phyloP scores from a whole-genome alignment of 2,113 vertebrate species.

The Thamnophis sirtalis region DNA sequence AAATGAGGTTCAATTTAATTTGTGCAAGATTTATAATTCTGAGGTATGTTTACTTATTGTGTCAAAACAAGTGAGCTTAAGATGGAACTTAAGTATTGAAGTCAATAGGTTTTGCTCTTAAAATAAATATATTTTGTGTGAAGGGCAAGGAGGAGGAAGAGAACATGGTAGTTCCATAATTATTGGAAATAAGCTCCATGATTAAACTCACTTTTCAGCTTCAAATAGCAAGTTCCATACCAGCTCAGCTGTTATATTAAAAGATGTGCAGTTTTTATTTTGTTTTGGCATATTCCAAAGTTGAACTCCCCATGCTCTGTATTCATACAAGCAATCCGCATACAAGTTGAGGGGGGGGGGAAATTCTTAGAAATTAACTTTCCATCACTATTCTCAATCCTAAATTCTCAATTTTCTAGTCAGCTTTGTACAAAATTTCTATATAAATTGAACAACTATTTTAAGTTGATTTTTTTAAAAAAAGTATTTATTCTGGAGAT shows the following conservation, averaged over 20 bases:
- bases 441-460: not conserved
- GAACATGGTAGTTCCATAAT: not conserved
- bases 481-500: not conserved
- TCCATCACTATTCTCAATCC: not conserved
- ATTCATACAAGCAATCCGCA: not conserved
- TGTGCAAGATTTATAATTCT: not conserved
- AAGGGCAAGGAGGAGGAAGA: not conserved
- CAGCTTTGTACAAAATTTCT: not conserved
- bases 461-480: not conserved
- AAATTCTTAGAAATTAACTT: not conserved
- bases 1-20: not conserved
- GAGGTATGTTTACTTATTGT: not conserved
- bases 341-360: not conserved
- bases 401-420: not conserved
- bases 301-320: not conserved
- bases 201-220: conserved; percentile 1
- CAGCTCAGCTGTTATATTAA: conserved; percentile 17
- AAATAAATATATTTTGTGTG: not conserved
- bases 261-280: conserved; percentile 2
- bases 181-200: conserved; percentile 23
- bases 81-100: not conserved
- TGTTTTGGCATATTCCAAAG: not conserved
- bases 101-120: not conserved
- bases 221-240: conserved; percentile 5
- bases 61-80: not conserved